Evolutionary conservation across 2,113 vertebrate genomes (phyloP).

Genomic region (Nanorana parkeri): DNA sequence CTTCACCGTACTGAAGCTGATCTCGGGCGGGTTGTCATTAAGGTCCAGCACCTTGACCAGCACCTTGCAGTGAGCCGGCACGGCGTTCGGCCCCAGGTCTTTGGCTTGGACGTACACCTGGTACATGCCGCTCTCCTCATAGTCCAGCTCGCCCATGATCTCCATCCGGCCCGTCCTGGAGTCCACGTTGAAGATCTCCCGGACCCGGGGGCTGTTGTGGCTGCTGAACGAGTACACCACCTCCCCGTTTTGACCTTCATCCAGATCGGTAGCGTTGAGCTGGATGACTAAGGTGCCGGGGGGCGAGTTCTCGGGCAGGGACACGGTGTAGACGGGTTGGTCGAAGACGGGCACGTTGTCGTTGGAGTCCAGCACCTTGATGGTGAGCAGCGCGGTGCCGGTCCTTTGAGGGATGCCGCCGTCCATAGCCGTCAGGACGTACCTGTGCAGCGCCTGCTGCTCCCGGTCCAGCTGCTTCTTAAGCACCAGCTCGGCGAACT

Average conservation of each 20-base stretch:
- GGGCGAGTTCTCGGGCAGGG: slow-evolving; percentile 89
- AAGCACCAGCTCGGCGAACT: slow-evolving; percentile 94
- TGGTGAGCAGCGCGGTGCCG: slow-evolving; percentile 92
- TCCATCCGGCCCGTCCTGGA: slow-evolving; percentile 90
- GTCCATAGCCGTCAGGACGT: slow-evolving; percentile 96
- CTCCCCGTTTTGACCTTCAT: slow-evolving; percentile 94
- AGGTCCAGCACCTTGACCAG: slow-evolving; percentile 87
- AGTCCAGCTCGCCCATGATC: slow-evolving; percentile 92
- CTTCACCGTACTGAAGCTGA: slow-evolving; percentile 95
- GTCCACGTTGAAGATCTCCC: slow-evolving; percentile 89
- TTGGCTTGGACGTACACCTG: slow-evolving; percentile 97
- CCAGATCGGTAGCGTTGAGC: slow-evolving; percentile 92
- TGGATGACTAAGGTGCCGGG: slow-evolving; percentile 91
- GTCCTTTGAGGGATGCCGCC: slow-evolving; percentile 89
- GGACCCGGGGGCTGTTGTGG: slow-evolving; percentile 88
- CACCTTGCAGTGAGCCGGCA: slow-evolving; percentile 96
- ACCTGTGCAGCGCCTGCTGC: slow-evolving; percentile 93
- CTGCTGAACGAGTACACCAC: slow-evolving; percentile 94
- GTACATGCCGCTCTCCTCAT: slow-evolving; percentile 89
- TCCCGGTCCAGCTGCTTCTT: slow-evolving; percentile 93
- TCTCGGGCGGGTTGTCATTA: slow-evolving; percentile 96
- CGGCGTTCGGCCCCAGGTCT: slow-evolving; percentile 93
- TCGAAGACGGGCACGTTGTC: slow-evolving; percentile 96
- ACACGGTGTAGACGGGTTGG: slow-evolving; percentile 91
- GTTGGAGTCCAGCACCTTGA: slow-evolving; percentile 94